A percentile compares a stretch with the other conserved stretches of the same genome.
Conservation (phyloP, 2,888 invertebrate genomes). For the Panzeria rudis region DNA sequence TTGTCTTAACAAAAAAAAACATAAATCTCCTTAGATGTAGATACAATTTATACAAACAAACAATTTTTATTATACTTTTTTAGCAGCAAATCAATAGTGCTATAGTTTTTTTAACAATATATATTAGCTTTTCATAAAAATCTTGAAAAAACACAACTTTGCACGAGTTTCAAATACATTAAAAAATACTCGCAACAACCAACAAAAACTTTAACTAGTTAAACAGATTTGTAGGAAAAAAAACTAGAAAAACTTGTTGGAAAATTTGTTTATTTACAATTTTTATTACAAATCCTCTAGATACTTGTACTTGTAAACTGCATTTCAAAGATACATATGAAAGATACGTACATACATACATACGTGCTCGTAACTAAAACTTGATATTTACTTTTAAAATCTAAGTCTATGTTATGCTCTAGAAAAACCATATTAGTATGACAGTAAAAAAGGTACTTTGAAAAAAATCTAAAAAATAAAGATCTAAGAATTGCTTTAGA, state of each 20-base stretch:
- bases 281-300: slow-evolving; percentile 67
- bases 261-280: slow-evolving; percentile 73
- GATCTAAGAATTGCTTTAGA: slow-evolving; percentile 42
- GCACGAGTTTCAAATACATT: slow-evolving; percentile 48
- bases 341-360: background rate
- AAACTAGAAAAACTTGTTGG: slow-evolving; percentile 72
- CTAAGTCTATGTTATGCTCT: slow-evolving; percentile 68
- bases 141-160: slow-evolving; percentile 45
- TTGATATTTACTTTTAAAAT: slow-evolving; percentile 50
- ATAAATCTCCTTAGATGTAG: slow-evolving; percentile 8
- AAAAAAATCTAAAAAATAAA: slow-evolving; percentile 26
- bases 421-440: slow-evolving; percentile 62
- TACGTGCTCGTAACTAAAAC: background rate
- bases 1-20: background rate
- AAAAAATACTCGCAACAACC: slow-evolving; percentile 15
- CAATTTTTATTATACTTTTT: slow-evolving; percentile 31
- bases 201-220: slow-evolving; percentile 21
- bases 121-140: slow-evolving; percentile 19
- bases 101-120: slow-evolving; percentile 32
- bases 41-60: slow-evolving; percentile 4
- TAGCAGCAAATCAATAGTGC: slow-evolving; percentile 46
- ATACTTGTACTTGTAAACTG: slow-evolving; percentile 26
- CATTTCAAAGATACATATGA: slow-evolving; percentile 30
- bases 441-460: slow-evolving; percentile 17
- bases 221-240: slow-evolving; percentile 17